Percentiles rank a stretch among this genome's conserved stretches.
Evolutionary conservation across 2,888 invertebrate genomes (phyloP).

Genomic region (Melanostoma mellinum): DNA sequence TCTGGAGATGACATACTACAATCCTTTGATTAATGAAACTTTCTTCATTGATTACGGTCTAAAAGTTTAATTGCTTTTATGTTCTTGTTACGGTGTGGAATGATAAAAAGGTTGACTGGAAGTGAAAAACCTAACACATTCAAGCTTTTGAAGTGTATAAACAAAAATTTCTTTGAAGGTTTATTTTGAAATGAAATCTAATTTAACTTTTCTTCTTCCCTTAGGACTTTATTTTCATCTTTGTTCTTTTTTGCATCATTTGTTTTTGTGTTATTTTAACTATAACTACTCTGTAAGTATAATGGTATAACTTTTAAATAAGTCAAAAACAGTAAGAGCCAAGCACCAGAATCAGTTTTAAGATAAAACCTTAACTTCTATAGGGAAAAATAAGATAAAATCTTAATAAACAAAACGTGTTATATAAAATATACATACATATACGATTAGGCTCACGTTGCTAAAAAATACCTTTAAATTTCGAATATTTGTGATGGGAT

Average conservation of each 20-base stretch:
- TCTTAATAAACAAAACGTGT: neutral
- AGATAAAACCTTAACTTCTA: constrained; percentile 31
- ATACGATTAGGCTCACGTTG: too few species aligned
- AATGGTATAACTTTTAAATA: constrained; percentile 33
- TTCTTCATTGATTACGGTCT: constrained; percentile 17
- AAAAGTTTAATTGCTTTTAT: constrained; percentile 25
- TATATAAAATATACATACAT: too few species aligned
- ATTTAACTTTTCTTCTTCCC: constrained; percentile 2
- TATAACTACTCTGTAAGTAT: constrained; percentile 51
- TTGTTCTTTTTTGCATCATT: neutral
- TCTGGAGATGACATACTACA: constrained; percentile 38
- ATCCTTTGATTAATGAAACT: constrained; percentile 55
- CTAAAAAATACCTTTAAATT: constrained; percentile 2
- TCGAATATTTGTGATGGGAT: constrained; percentile 5
- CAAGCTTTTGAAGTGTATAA: neutral
- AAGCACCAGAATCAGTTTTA: constrained; percentile 68
- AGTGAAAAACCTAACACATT: neutral
- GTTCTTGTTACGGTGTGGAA: neutral
- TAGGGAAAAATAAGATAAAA: constrained; percentile 5
- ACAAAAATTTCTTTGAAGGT: neutral
- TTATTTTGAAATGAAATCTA: neutral
- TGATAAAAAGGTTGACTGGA: constrained; percentile 18
- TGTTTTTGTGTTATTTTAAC: neutral
- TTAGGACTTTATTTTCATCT: neutral
- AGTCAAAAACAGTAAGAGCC: constrained; percentile 67